A percentile compares a stretch with the other conserved stretches of the same genome.
Conservation (phyloP, 2,797 vertebrate species). For the Nothura maculosa region DNA sequence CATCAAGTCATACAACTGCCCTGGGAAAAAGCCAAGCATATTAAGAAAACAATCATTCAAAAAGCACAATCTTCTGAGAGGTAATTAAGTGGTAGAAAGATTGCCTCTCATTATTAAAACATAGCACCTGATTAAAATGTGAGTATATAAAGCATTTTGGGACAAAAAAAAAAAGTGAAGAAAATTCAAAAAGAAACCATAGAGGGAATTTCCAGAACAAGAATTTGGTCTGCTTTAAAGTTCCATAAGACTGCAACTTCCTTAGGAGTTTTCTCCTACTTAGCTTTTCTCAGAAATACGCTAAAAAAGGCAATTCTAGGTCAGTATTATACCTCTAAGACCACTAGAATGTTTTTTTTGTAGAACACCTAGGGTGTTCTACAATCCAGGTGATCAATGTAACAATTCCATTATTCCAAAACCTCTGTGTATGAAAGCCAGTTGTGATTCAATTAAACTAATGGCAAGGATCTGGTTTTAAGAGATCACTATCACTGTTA, state of each 20-base stretch:
- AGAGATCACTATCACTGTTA: background rate
- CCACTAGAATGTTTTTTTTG: background rate
- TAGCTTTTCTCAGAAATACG: background rate
- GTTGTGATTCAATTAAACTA: background rate
- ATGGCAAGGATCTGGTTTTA: background rate
- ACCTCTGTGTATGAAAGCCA: background rate
- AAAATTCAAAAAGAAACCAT: background rate
- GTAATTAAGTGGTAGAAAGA: background rate
- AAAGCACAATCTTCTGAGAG: background rate
- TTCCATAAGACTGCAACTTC: background rate
- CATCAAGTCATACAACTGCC: background rate
- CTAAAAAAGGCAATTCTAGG: background rate
- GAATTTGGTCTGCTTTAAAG: background rate
- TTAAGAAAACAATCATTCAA: background rate
- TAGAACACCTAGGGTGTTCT: background rate
- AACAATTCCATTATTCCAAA: background rate
- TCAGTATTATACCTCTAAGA: background rate
- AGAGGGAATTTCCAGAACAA: background rate
- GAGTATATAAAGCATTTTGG: background rate
- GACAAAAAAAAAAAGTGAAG: background rate
- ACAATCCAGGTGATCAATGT: background rate
- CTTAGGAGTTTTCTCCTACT: background rate
- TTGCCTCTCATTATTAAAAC: background rate
- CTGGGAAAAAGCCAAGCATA: background rate
- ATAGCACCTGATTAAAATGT: background rate